Conservation (phyloP, 2,888 invertebrate genomes). For the Dryocosmus kuriphilus region DNA sequence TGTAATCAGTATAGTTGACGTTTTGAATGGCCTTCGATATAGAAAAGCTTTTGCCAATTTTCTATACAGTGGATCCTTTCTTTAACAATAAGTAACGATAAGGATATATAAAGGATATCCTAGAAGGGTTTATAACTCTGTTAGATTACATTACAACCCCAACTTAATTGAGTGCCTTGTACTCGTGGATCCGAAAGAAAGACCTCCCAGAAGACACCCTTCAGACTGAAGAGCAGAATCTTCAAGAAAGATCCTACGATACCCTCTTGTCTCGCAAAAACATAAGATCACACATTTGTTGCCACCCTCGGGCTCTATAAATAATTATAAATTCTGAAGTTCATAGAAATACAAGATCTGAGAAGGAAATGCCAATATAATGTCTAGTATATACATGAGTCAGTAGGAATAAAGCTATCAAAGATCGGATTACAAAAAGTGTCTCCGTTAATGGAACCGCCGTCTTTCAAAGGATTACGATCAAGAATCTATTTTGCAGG, state of each 20-base stretch:
- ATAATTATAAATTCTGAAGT: neutral
- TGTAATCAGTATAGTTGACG: too few species aligned
- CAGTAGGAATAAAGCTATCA: constrained; percentile 1
- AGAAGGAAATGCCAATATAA: neutral
- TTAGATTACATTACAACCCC: constrained; percentile 5
- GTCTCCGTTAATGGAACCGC: constrained; percentile 32
- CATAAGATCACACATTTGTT: constrained; percentile 20
- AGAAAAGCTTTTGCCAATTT: too few species aligned
- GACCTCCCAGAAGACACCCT: constrained; percentile 37
- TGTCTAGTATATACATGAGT: constrained; percentile 4
- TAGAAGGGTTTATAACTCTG: constrained; percentile 5
- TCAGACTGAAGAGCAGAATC: constrained; percentile 33
- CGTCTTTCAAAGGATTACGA: constrained; percentile 21
- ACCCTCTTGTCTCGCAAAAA: constrained; percentile 23
- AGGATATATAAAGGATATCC: neutral
- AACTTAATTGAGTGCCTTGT: constrained; percentile 17
- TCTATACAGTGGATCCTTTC: neutral
- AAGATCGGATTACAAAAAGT: constrained; percentile 21
- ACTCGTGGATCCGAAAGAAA: constrained; percentile 16
- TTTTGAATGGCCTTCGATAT: neutral
- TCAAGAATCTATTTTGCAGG: constrained; percentile 11
- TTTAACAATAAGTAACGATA: neutral
- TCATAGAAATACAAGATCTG: neutral
- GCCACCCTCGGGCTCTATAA: constrained; percentile 2
- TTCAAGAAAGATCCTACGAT: constrained; percentile 30